phyloP scores from a whole-genome alignment of 2,888 invertebrate species.

The Melieria picta region DNA sequence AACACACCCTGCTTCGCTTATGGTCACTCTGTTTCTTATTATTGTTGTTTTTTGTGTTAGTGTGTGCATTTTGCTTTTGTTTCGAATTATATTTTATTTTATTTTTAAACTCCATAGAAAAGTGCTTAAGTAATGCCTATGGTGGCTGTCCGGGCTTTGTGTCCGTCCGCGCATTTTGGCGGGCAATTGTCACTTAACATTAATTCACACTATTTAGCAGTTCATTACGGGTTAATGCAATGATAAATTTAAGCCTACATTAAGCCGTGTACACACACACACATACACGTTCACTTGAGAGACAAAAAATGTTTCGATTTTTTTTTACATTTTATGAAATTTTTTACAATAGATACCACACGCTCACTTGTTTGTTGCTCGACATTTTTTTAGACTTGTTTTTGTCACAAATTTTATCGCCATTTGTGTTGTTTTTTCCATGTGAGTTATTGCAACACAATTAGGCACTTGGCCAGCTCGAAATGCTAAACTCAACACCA shows the following conservation, averaged over 20 bases:
- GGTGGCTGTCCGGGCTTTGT: too few species aligned
- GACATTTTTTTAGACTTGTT: not conserved
- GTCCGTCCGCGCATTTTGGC: not conserved
- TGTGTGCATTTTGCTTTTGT: not conserved
- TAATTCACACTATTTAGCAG: constrained; percentile 29
- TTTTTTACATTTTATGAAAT: too few species aligned
- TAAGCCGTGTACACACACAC: not conserved
- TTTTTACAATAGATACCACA: too few species aligned
- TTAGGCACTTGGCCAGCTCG: constrained; percentile 47
- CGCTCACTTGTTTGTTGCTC: not conserved
- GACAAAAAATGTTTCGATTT: not conserved
- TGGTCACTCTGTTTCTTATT: not conserved
- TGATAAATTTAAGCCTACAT: constrained; percentile 33
- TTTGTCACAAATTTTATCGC: not conserved
- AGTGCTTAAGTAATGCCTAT: not conserved
- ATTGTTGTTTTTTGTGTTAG: too few species aligned
- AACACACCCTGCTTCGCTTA: not conserved
- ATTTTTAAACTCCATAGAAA: too few species aligned
- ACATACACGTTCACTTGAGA: not conserved
- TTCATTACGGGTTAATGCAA: constrained; percentile 37
- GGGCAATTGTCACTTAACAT: constrained; percentile 29
- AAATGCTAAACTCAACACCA: too few species aligned
- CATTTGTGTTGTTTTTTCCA: constrained; percentile 3
- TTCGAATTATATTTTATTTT: not conserved
- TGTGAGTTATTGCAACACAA: constrained; percentile 46